These are phyloP conservation scores for Tyria jacobaeae DNA, from an alignment of 2,888 invertebrate species.

Conservation along the genomic window DNA sequence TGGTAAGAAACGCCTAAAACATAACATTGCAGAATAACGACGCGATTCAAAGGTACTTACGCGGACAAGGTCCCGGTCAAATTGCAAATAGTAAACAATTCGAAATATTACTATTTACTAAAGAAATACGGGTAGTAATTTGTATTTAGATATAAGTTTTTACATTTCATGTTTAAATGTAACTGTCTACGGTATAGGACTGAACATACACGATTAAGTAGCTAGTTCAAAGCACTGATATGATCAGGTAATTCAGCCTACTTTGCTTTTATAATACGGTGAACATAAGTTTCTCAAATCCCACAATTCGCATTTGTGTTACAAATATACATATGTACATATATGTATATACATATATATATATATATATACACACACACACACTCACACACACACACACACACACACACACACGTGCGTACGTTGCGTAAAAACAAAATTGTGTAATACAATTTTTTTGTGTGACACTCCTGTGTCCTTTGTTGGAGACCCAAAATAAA, in stretches of 20 bases:
- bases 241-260: background rate
- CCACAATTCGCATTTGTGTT: no score
- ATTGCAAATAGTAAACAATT: slow-evolving; percentile 26
- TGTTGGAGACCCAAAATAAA: no score
- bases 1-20: slow-evolving; percentile 27
- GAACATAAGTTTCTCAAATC: background rate
- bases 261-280: background rate
- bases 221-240: background rate
- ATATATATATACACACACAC: no score
- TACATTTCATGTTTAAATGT: background rate
- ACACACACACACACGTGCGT: no score
- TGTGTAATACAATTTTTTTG: no score
- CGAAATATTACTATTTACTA: slow-evolving; percentile 30
- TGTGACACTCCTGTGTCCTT: no score
- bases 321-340: no score
- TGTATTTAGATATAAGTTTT: background rate
- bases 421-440: no score
- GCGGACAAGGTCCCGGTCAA: slow-evolving; percentile 31
- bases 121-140: slow-evolving; percentile 7
- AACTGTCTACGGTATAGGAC: background rate
- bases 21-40: slow-evolving; percentile 40
- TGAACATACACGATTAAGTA: background rate
- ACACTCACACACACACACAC: no score
- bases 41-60: slow-evolving; percentile 28
- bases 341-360: no score